A percentile compares a stretch with the other conserved stretches of the same genome.
Evolutionary conservation across 2,888 invertebrate genomes (phyloP).

Genomic region (Hymenopus coronatus): DNA sequence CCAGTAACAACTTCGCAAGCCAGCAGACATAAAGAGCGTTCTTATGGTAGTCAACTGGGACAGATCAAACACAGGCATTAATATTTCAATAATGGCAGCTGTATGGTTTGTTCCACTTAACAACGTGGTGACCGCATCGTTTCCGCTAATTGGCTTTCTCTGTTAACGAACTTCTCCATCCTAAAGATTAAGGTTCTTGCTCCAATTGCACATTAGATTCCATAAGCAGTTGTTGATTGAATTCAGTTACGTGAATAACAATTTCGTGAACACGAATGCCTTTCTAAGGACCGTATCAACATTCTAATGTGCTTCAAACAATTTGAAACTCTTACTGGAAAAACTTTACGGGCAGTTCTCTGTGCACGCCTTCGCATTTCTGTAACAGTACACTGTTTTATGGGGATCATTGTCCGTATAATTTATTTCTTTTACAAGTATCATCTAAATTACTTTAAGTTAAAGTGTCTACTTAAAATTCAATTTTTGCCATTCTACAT

Average conservation of each 20-base stretch:
- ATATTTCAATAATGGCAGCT: background rate
- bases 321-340: background rate
- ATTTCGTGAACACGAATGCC: background rate
- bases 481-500: no score
- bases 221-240: background rate
- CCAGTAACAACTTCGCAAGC: background rate
- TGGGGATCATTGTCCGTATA: no score
- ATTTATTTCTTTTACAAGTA: no score
- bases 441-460: no score
- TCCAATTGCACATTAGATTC: background rate
- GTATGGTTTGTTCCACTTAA: background rate
- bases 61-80: background rate
- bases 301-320: background rate
- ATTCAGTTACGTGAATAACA: background rate
- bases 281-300: background rate
- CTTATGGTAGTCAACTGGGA: background rate
- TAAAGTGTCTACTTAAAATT: no score
- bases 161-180: background rate
- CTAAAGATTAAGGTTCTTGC: background rate
- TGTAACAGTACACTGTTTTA: no score
- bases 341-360: no score
- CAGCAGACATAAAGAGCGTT: background rate
- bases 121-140: background rate
- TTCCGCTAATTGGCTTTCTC: background rate
- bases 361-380: no score